These are phyloP conservation scores for Lanistes nyassanus DNA, from an alignment of 1,140 invertebrate genomes.

Conservation along the genomic window DNA sequence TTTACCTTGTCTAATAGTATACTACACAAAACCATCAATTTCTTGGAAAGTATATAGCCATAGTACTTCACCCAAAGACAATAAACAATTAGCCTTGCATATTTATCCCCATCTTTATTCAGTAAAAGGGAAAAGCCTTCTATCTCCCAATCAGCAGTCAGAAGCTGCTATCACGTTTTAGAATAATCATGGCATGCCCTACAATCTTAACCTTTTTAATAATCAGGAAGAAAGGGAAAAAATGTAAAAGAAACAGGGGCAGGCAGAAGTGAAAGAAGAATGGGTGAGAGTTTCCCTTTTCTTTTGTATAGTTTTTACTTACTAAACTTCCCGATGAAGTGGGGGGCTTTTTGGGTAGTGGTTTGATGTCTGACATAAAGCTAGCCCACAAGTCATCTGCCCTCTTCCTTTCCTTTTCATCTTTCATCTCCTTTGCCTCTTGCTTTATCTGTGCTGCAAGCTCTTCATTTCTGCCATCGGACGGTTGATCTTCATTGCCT, in stretches of 20 bases:
- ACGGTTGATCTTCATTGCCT: slow-evolving; percentile 31
- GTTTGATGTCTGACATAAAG: slow-evolving; percentile 60
- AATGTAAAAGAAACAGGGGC: not conserved
- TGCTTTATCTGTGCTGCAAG: slow-evolving; percentile 41
- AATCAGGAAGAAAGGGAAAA: not conserved
- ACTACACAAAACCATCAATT: not conserved
- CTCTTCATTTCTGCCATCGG: slow-evolving; percentile 38
- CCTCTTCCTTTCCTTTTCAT: slow-evolving; percentile 56
- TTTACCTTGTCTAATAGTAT: not conserved
- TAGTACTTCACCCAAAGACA: not conserved
- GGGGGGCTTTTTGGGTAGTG: slow-evolving; percentile 35
- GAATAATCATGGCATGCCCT: too few species aligned
- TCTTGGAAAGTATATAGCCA: not conserved
- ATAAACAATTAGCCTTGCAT: not conserved
- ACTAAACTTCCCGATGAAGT: not conserved
- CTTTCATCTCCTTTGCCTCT: slow-evolving; percentile 44
- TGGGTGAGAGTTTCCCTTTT: not conserved
- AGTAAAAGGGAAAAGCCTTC: too few species aligned
- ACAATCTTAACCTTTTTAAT: not conserved
- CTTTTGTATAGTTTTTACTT: not conserved
- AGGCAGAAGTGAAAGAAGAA: not conserved
- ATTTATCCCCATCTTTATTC: too few species aligned
- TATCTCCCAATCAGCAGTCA: too few species aligned
- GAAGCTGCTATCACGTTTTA: too few species aligned
- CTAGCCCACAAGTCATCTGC: slow-evolving; percentile 62